These are phyloP conservation scores for Epizoanthus illoricatus DNA, from an alignment of 92 coral and sea anemone species.

Conservation along the genomic window DNA sequence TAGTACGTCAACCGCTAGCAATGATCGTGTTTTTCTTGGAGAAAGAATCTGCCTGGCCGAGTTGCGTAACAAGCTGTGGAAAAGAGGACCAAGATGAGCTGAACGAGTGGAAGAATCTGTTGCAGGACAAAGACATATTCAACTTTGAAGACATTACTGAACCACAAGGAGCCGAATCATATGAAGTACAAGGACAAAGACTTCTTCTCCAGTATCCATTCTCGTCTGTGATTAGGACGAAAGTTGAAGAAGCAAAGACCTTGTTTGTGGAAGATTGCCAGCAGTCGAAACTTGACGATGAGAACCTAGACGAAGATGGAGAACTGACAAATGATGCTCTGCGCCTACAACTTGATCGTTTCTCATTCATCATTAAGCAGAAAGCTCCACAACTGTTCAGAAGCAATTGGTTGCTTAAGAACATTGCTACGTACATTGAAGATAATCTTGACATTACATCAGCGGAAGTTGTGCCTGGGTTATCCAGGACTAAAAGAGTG, in stretches of 20 bases:
- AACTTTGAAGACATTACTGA: constrained; percentile 68
- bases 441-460: constrained; percentile 83
- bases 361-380: constrained; percentile 60
- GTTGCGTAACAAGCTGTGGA: constrained; percentile 1
- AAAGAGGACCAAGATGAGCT: constrained; percentile 44
- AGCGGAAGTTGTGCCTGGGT: constrained; percentile 47
- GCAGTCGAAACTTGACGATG: constrained; percentile 57
- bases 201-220: constrained; percentile 68
- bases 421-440: constrained; percentile 59
- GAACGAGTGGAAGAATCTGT: constrained; percentile 54
- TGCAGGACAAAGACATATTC: constrained; percentile 56
- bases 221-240: constrained; percentile 63
- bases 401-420: constrained; percentile 40
- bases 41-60: constrained; percentile 84
- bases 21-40: constrained; percentile 84
- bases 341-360: constrained; percentile 49
- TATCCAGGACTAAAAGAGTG: constrained; percentile 64
- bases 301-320: constrained; percentile 63
- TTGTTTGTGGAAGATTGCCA: constrained; percentile 76
- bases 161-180: constrained; percentile 81
- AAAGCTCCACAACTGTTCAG: constrained; percentile 63
- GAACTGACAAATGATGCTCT: constrained; percentile 52
- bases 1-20: constrained; percentile 79
- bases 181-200: constrained; percentile 49
- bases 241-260: constrained; percentile 67